Evolutionary conservation across 2,888 invertebrate genomes (phyloP), one percentile per base, ranked within the genome.

Genomic region (Nomada lathburiana): DNA sequence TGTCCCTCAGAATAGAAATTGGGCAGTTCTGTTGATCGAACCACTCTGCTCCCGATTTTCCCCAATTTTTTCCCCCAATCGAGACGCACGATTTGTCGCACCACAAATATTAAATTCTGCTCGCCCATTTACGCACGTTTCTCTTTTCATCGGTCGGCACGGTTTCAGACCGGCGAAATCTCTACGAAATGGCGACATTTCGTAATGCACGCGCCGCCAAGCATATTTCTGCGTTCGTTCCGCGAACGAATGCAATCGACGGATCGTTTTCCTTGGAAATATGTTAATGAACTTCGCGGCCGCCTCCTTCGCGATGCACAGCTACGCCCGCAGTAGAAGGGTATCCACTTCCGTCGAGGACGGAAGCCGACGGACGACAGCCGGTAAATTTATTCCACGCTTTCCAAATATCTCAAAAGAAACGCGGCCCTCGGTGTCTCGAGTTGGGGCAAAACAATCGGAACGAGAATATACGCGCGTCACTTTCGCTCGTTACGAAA

Each of bases 401-500:
- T 70, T 80, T 80, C 71, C 68, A 62, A 82, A 68, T 68, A 68
- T 75, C 68, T 53, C 11, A 29, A 16, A 52, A 55, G 59, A 77
- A 79, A 62, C 71, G 44, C 23, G 36, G 47, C 16, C 47, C 47
- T 47, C 47, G 47, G 13, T 55, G 47, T 68, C 57, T 13, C 18
- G 72, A 29, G 65, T 47, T 20, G 26, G 55, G 67, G 75, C 71
- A 26, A 82, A 71, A 82, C 60, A 73, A 74, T 67, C 71, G 47
- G 4, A 53, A 7, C 44, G 60, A 69, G 65, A 76, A 11, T 62
- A 36, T 36, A 42, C 67, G n/a, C 73, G 68, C 76, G 70, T 80
- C 82, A 85, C 85, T 84, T 84, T 84, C 84, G 84, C 84, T 83
- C 83, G 84, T 84, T 83, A 84, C 84, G 84, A 85, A 85, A 85